phyloP scores from a whole-genome alignment of 2,888 invertebrate species.

The Lordiphosa fenestrarum region DNA sequence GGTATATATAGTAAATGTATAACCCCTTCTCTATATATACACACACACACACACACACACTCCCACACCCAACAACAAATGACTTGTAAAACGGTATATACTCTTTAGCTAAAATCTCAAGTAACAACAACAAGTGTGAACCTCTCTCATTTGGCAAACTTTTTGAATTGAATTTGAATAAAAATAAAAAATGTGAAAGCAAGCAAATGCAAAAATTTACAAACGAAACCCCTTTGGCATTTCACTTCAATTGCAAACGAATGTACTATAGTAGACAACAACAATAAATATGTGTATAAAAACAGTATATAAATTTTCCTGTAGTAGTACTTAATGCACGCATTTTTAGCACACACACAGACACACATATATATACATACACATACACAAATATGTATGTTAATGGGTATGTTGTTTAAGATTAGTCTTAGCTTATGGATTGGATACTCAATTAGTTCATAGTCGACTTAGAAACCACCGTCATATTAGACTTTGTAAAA shows the following conservation, averaged over 20 bases:
- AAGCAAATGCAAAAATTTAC: conserved; percentile 41
- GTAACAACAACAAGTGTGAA: conserved; percentile 24
- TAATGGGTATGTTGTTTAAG: conserved; percentile 22
- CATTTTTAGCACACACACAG: neutral
- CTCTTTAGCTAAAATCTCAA: conserved; percentile 45
- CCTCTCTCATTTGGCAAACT: conserved; percentile 23
- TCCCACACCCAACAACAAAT: too few species aligned
- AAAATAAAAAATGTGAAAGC: conserved; percentile 46
- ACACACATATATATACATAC: conserved; percentile 7
- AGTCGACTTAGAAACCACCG: conserved; percentile 72
- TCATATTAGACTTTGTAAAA: conserved; percentile 70
- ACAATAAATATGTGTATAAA: conserved; percentile 1
- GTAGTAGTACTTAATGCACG: too few species aligned
- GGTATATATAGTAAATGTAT: conserved; percentile 27
- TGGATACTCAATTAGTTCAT: conserved; percentile 53
- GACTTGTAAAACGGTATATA: conserved; percentile 55
- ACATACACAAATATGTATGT: conserved; percentile 12
- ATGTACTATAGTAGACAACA: conserved; percentile 7
- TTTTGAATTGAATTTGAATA: conserved; percentile 40
- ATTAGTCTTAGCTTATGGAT: conserved; percentile 27
- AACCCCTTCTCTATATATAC: conserved; percentile 53
- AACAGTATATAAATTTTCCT: neutral
- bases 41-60: conserved; percentile 20
- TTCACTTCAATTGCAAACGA: conserved; percentile 45
- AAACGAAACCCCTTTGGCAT: conserved; percentile 42